Evolutionary conservation across 2,797 vertebrate species (phyloP).

Genomic region (Columba guinea): DNA sequence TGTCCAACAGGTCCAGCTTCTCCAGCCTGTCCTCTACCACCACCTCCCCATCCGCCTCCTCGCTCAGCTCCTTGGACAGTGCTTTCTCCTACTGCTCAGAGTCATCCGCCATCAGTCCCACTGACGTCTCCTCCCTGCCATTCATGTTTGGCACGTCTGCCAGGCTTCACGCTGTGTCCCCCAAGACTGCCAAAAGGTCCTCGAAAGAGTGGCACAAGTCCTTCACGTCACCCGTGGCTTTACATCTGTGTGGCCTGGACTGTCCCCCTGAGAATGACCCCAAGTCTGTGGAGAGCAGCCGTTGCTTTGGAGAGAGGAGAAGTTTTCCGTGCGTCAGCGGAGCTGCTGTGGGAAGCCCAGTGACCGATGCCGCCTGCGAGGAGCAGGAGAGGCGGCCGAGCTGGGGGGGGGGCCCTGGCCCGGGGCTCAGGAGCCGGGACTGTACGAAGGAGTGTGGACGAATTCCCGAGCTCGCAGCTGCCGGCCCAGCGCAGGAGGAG

Average conservation of each 20-base stretch:
- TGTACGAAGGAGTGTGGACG: neutral
- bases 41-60: slow-evolving; percentile 78
- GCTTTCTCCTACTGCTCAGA: slow-evolving; percentile 80
- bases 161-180: slow-evolving; percentile 68
- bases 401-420: neutral
- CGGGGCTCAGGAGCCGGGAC: neutral
- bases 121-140: slow-evolving; percentile 57
- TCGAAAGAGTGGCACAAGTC: slow-evolving; percentile 70
- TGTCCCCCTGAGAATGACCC: slow-evolving; percentile 20
- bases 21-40: slow-evolving; percentile 80
- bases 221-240: slow-evolving; percentile 37
- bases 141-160: slow-evolving; percentile 77
- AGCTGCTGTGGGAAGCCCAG: neutral
- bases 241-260: neutral
- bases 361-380: neutral
- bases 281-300: slow-evolving; percentile 9
- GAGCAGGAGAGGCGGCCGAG: neutral
- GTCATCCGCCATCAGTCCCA: slow-evolving; percentile 73
- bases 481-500: neutral
- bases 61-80: slow-evolving; percentile 81
- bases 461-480: neutral
- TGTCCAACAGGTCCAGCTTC: slow-evolving; percentile 76
- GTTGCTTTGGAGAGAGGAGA: neutral
- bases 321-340: neutral
- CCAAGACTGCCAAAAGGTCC: slow-evolving; percentile 61